These are phyloP conservation scores for Dendrolimus pini DNA, from an alignment of 2,888 invertebrate species.

Conservation along the genomic window DNA sequence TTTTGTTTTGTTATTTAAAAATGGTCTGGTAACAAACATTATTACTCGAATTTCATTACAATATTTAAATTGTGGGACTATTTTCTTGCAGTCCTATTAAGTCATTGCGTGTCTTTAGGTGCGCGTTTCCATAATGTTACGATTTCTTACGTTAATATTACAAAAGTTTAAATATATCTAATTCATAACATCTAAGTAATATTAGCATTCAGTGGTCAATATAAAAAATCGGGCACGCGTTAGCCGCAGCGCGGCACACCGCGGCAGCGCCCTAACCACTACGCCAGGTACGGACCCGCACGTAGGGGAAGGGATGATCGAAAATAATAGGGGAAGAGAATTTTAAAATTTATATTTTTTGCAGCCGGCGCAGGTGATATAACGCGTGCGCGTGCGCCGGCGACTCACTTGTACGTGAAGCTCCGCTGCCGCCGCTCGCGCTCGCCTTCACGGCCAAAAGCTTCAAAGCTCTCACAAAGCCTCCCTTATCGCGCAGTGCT, in stretches of 20 bases:
- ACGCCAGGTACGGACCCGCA: constrained; percentile 72
- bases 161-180: background rate
- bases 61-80: background rate
- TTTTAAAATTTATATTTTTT: constrained; percentile 75
- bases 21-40: constrained; percentile 1
- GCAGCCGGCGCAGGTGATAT: constrained; percentile 77
- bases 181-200: constrained; percentile 19
- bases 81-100: background rate
- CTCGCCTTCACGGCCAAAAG: constrained; percentile 28
- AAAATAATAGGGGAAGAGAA: constrained; percentile 77
- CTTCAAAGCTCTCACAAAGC: constrained; percentile 50
- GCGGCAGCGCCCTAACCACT: constrained; percentile 37
- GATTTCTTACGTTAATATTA: no score
- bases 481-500: constrained; percentile 48
- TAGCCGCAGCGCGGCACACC: constrained; percentile 35
- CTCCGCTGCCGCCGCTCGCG: constrained; percentile 57
- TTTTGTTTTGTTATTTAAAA: constrained; percentile 1
- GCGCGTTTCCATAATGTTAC: no score
- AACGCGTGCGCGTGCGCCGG: constrained; percentile 71
- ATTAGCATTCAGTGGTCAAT: constrained; percentile 53
- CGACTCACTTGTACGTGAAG: constrained; percentile 70
- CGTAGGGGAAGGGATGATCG: constrained; percentile 75
- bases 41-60: background rate
- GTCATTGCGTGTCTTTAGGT: no score
- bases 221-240: constrained; percentile 69